phyloP scores from a whole-genome alignment of 2,797 vertebrate species.

The Streptopelia turtur region DNA sequence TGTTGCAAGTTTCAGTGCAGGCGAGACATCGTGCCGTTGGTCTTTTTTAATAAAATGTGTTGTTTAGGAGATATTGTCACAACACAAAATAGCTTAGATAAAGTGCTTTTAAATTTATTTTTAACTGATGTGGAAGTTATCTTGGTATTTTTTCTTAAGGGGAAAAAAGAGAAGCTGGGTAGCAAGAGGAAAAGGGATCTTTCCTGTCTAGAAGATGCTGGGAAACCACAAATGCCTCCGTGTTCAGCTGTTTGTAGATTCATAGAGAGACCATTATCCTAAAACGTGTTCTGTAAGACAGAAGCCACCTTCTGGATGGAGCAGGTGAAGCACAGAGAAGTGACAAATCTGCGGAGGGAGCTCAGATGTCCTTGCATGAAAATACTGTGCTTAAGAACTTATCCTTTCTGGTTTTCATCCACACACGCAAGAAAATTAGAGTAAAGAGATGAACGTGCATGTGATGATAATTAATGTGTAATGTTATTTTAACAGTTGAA shows the following conservation, averaged over 20 bases:
- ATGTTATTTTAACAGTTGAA: background rate
- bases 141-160: background rate
- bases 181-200: background rate
- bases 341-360: background rate
- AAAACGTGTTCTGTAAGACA: background rate
- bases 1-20: background rate
- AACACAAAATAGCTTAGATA: background rate
- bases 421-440: accelerated
- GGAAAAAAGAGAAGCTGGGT: background rate
- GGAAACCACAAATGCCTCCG: background rate
- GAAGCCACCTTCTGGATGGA: background rate
- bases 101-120: background rate
- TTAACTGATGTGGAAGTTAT: background rate
- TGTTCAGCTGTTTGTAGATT: background rate
- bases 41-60: background rate
- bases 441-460: background rate
- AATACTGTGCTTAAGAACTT: background rate
- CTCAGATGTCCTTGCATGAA: background rate
- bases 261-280: background rate
- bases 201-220: background rate
- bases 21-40: background rate
- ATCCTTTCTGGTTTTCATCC: background rate
- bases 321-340: background rate
- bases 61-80: background rate
- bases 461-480: accelerated